Percentiles rank a stretch among this genome's conserved stretches.
Conservation (phyloP, 2,888 invertebrate species). For the Eurytoma californica region DNA sequence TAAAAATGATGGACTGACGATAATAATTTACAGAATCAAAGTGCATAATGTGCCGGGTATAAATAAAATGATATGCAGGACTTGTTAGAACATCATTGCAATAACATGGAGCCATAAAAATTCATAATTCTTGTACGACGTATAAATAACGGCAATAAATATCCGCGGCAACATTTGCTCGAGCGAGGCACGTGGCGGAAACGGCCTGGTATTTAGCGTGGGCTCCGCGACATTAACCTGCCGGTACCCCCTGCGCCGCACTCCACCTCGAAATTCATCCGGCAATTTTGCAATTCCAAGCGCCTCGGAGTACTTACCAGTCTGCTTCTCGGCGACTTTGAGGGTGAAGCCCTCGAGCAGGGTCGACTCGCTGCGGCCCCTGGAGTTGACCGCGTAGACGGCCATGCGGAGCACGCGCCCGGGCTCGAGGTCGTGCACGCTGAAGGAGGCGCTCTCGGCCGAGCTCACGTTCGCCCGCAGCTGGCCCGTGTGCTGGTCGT, state of each 20-base stretch:
- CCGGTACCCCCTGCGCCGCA: neutral
- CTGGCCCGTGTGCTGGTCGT: conserved; percentile 81
- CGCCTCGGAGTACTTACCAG: conserved; percentile 77
- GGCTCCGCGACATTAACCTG: conserved; percentile 23
- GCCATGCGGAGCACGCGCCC: conserved; percentile 86
- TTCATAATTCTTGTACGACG: neutral
- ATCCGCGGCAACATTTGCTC: conserved; percentile 8
- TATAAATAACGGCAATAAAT: conserved; percentile 24
- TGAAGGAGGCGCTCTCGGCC: conserved; percentile 82
- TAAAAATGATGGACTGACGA: too few relatives aligned
- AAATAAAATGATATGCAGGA: neutral
- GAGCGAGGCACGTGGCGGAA: conserved; percentile 6
- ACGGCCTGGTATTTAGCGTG: conserved; percentile 24
- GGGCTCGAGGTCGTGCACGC: conserved; percentile 85
- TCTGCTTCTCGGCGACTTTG: conserved; percentile 86
- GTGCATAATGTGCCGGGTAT: too few relatives aligned
- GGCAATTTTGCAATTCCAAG: neutral
- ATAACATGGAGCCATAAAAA: neutral
- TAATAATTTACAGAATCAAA: too few relatives aligned
- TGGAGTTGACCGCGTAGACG: conserved; percentile 88
- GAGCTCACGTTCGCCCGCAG: conserved; percentile 83
- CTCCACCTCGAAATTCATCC: neutral
- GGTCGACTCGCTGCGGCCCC: conserved; percentile 87
- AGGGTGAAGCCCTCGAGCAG: conserved; percentile 84
- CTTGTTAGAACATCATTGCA: neutral